phyloP scores from a whole-genome alignment of 2,797 vertebrate genomes.

The Gymnothorax javanicus region DNA sequence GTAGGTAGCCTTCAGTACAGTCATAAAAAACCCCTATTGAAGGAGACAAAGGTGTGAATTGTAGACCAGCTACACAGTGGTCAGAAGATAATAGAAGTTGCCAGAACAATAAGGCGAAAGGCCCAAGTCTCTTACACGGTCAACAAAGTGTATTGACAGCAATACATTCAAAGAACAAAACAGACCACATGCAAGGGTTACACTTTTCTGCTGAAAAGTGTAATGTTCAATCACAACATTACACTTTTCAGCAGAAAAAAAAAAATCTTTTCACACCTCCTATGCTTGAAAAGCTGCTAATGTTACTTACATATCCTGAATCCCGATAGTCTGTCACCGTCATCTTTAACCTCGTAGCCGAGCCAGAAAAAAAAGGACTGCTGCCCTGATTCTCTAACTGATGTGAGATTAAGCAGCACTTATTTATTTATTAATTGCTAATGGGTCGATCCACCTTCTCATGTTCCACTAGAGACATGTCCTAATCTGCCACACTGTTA shows the following conservation, averaged over 20 bases:
- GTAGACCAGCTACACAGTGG: not conserved
- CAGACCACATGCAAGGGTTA: not conserved
- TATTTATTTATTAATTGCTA: no score
- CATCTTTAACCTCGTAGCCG: no score
- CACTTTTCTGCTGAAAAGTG: no score
- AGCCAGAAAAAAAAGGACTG: no score
- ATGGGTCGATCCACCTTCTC: no score
- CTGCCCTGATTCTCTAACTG: no score
- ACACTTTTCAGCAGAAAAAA: not conserved
- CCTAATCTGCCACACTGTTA: no score
- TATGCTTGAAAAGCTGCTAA: not conserved
- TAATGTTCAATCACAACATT: not conserved
- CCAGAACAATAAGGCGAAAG: not conserved
- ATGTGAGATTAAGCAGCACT: no score
- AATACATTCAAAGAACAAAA: not conserved
- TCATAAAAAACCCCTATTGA: slow-evolving; percentile 12
- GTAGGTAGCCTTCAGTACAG: not conserved
- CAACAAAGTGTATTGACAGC: not conserved
- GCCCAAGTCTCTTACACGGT: not conserved
- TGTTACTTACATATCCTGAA: not conserved
- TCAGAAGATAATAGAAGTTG: slow-evolving; percentile 1
- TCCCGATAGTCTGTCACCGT: no score
- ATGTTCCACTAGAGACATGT: no score
- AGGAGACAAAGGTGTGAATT: not conserved
- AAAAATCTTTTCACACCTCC: not conserved